Conservation (phyloP, 2,888 invertebrate genomes). For the Drosophila heteroneura region DNA sequence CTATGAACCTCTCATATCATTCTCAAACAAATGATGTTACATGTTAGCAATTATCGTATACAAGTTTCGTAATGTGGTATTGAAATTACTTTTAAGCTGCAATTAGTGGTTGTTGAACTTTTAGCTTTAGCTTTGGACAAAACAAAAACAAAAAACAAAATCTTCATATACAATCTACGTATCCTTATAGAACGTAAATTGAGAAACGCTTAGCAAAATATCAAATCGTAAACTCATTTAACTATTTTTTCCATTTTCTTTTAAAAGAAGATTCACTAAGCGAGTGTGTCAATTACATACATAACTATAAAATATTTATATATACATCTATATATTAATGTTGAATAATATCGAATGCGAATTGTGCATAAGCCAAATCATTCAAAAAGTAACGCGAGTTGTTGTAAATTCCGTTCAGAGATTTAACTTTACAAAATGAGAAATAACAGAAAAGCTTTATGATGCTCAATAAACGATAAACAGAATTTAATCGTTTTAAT, state of each 20-base stretch:
- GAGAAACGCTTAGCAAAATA: slow-evolving; percentile 61
- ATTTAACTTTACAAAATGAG: slow-evolving; percentile 73
- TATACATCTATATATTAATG: slow-evolving; percentile 31
- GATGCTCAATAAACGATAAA: slow-evolving; percentile 55
- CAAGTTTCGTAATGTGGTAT: slow-evolving; percentile 71
- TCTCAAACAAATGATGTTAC: slow-evolving; percentile 33
- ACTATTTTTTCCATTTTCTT: slow-evolving; percentile 37
- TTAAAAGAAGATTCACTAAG: slow-evolving; percentile 35
- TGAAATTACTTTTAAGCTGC: slow-evolving; percentile 77
- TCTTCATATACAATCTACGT: slow-evolving; percentile 55
- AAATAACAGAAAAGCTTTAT: slow-evolving; percentile 59
- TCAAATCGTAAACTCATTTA: slow-evolving; percentile 40
- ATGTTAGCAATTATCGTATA: slow-evolving; percentile 59
- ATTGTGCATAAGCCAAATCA: slow-evolving; percentile 40
- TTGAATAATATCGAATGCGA: slow-evolving; percentile 37
- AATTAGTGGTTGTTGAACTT: slow-evolving; percentile 79
- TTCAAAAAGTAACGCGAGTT: slow-evolving; percentile 72
- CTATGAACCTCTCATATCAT: slow-evolving; percentile 72
- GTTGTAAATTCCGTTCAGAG: slow-evolving; percentile 80
- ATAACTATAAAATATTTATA: slow-evolving; percentile 6
- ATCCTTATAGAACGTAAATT: slow-evolving; percentile 45
- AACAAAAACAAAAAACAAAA: slow-evolving; percentile 26
- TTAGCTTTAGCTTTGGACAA: slow-evolving; percentile 73
- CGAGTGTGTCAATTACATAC: slow-evolving; percentile 63
- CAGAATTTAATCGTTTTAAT: slow-evolving; percentile 15